Conservation (phyloP, 2,113 vertebrate genomes). For the Prolemur simus region DNA sequence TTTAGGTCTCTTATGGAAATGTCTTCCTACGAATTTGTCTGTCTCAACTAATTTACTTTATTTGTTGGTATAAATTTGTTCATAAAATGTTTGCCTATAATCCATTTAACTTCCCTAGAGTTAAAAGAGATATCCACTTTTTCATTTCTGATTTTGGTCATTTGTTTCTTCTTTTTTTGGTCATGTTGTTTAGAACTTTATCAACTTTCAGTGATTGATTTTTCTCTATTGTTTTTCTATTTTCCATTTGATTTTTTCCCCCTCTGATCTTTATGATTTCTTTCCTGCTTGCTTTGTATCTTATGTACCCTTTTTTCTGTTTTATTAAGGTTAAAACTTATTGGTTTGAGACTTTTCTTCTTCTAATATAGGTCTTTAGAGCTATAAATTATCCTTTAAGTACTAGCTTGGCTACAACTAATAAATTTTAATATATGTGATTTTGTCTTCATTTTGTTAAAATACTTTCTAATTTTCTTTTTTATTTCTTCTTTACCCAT, state of each 20-base stretch:
- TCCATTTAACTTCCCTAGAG: not conserved
- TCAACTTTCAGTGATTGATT: not conserved
- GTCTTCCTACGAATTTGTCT: not conserved
- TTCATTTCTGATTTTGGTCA: not conserved
- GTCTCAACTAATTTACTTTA: not conserved
- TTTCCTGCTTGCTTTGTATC: not conserved
- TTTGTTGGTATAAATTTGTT: not conserved
- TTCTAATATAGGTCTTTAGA: not conserved
- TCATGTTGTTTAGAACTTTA: not conserved
- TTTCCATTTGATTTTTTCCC: conserved; percentile 7
- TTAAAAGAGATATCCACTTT: not conserved
- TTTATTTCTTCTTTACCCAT: not conserved
- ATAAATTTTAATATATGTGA: not conserved
- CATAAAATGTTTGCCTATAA: not conserved
- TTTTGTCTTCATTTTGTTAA: not conserved
- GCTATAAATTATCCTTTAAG: not conserved
- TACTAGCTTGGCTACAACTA: not conserved
- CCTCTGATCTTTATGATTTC: not conserved
- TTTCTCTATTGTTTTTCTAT: conserved; percentile 16
- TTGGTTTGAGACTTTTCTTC: not conserved
- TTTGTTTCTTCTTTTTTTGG: not conserved
- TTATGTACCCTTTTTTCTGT: not conserved
- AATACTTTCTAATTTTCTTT: not conserved
- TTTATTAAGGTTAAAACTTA: conserved; percentile 6
- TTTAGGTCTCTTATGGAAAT: not conserved